Base-by-base conservation (phyloP, 2,888 invertebrate species). In the Nomada fabriciana region DNA sequence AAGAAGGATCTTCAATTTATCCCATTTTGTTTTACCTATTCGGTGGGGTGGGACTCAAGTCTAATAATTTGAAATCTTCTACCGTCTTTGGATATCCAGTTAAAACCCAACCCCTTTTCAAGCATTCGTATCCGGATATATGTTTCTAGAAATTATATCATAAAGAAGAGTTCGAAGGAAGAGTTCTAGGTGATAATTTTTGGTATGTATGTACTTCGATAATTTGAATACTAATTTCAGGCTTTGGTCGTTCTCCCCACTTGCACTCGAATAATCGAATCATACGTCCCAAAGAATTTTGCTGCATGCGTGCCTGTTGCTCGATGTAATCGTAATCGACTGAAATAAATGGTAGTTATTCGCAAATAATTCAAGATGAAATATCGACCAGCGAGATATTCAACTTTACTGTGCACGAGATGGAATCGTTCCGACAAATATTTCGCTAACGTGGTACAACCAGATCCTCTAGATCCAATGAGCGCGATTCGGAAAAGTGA, bases 21-120 rank as follows among this genome's bases (percentile, higher is more conserved):
- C 52, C 9, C 9, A 23, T 29, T 9, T 73, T 55, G 61, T 61
- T 57, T 76, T 55, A 96, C 96, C 96, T 95, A 90, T 96, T 96
- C 0, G 96, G 96, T 1, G 96, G 96, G 2, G 95, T 96, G 20
- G 95, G 92, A 86, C 95, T 94, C 57, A 93, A 94, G 89, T 96
- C 96, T 2, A 96, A 90, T 52, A 94, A 90, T 88, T 95, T 95
- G 75, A 96, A 96, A 86, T 96, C 96, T 0, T 91, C 92, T 0
- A 95, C 94, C 0, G 94, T 94, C 9, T 93, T 94, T 0, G 96
- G 96, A 88, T 95, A 96, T 2, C 95, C 95, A 5, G 95, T 95
- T 80, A 96, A 88, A 20, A 96, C 95, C 96, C 96, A 96, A 0
- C 96, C 96, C 57, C 94, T 93, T 64, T 94, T 94, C 18, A 96